These are phyloP conservation scores for Hemithea aestivaria DNA, from an alignment of 2,888 invertebrate genomes.

Conservation along the genomic window DNA sequence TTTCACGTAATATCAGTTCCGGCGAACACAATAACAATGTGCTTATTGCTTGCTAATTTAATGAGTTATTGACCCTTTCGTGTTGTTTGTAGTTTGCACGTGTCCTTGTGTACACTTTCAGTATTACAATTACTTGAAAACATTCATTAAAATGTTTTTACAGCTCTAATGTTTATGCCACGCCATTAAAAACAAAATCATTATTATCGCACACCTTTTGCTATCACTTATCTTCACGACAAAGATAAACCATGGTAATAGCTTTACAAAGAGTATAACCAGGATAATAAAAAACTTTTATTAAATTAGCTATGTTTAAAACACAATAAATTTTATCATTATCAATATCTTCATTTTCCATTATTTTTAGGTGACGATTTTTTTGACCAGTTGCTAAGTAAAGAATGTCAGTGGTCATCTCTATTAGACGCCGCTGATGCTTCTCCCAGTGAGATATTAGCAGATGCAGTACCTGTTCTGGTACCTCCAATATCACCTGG, in stretches of 20 bases:
- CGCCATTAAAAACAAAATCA: too few species aligned
- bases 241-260: too few species aligned
- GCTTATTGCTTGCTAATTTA: constrained; percentile 30
- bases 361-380: constrained; percentile 58
- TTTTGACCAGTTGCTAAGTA: constrained; percentile 60
- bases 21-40: constrained; percentile 43
- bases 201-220: too few species aligned
- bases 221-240: too few species aligned
- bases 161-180: not conserved
- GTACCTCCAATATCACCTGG: constrained; percentile 63
- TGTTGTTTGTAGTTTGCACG: constrained; percentile 35
- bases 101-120: constrained; percentile 52
- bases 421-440: constrained; percentile 66
- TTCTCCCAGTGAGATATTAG: constrained; percentile 71
- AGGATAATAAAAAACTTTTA: too few species aligned
- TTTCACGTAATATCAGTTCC: constrained; percentile 36
- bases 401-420: constrained; percentile 67
- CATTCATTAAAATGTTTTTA: constrained; percentile 9
- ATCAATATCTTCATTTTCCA: constrained; percentile 17
- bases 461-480: constrained; percentile 63
- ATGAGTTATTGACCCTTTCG: constrained; percentile 43
- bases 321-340: too few species aligned
- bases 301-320: not conserved
- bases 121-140: constrained; percentile 13
- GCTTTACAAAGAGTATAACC: too few species aligned